Base-by-base conservation (phyloP, 1,140 invertebrate species). In the Homarus americanus region DNA sequence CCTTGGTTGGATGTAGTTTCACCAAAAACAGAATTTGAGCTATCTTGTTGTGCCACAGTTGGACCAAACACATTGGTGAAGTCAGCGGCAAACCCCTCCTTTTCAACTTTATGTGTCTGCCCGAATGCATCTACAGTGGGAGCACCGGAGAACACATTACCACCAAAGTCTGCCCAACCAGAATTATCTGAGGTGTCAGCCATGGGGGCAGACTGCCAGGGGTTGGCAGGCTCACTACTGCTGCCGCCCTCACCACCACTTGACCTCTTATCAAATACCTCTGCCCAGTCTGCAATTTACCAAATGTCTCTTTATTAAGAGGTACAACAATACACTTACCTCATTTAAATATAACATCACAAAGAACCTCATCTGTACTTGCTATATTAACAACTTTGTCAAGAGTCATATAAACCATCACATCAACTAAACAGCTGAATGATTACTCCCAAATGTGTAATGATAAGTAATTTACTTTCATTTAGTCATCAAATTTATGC, bases 131-230 rank as follows among this genome's bases (percentile, higher is more conserved):
- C 40, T 49, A 40, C 75, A 76, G 32, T 76, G 44, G 44, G 17
- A 40, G 69, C 49, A 78, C 73, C 36, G 17, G 44, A 38, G 38
- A 78, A 87, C 36, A 38, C 28, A 87, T 44, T 78, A 17, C 32
- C 82, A 83, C 82, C 87, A 66, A 91, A 91, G 82, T 91, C 85
- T 69, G 90, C 90, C 90, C 90, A 91, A 34, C 78, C 66, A 58
- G 36, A 80, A 20, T 91, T 87, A 36, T 80, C 82, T 36, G 83
- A 72, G 7, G 85, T 80, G 73, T 91, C 90, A n/a, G 90, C 44
- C 58, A 87, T 82, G 40, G 90, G 90, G 24, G 79, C 90, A 17
- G 90, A 76, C 69, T 84, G 72, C 90, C 90, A 91, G 28, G 85
- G 83, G 38, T 91, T 91, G 15, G 58, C 53, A 10, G 69, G 69